phyloP scores from a whole-genome alignment of 2,797 vertebrate genomes.

The Coracias cyanogaster region DNA sequence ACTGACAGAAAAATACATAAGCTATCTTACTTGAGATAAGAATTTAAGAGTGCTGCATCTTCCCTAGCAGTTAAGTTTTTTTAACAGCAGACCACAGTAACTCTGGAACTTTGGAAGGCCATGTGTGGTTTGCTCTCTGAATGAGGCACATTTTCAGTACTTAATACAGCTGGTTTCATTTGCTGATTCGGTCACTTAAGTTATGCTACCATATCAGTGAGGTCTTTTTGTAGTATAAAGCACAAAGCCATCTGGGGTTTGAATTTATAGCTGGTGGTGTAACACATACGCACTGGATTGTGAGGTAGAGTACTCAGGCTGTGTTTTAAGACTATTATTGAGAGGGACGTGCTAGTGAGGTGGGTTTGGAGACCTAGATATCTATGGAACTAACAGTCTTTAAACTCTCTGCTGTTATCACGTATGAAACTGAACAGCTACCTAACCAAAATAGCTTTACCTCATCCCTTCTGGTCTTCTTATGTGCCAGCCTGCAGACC shows the following conservation, averaged over 20 bases:
- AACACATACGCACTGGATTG: background rate
- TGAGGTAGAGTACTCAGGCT: background rate
- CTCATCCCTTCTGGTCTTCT: background rate
- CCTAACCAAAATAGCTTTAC: background rate
- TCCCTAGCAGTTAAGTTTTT: background rate
- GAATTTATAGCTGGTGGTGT: background rate
- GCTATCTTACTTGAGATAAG: conserved; percentile 25
- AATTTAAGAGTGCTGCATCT: background rate
- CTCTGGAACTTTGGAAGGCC: background rate
- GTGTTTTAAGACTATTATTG: background rate
- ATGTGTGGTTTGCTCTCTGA: background rate
- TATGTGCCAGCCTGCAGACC: background rate
- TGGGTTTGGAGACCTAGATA: background rate
- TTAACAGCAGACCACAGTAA: background rate
- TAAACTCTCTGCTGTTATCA: background rate
- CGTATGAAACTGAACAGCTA: background rate
- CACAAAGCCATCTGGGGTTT: background rate
- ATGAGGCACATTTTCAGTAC: background rate
- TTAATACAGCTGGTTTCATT: background rate
- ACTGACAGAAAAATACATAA: conserved; percentile 55
- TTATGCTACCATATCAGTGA: background rate
- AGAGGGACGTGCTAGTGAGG: background rate
- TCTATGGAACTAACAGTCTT: background rate
- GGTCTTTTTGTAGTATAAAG: background rate
- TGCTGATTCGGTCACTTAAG: background rate